Percentiles rank a stretch among this genome's conserved stretches.
phyloP scores from a whole-genome alignment of 1,140 invertebrate genomes.

The Cydia splendana region DNA sequence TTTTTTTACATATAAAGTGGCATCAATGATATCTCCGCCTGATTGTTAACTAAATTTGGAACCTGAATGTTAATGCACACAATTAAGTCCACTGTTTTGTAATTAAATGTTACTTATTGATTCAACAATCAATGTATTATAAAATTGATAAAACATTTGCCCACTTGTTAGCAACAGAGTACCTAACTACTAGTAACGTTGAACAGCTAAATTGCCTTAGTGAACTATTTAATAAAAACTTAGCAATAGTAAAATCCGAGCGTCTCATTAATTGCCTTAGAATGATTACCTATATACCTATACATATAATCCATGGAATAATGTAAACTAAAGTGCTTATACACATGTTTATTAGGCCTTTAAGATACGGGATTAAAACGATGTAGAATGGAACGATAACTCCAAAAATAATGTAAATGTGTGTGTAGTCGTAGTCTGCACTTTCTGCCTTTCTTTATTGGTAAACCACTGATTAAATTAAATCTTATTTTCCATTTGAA shows the following conservation, averaged over 20 bases:
- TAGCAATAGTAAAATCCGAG: background rate
- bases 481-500: background rate
- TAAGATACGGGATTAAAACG: background rate
- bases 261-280: no score
- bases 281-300: background rate
- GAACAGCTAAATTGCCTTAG: background rate
- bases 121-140: background rate
- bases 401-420: background rate
- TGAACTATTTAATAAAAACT: background rate
- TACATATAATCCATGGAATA: background rate
- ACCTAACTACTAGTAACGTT: background rate
- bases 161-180: background rate
- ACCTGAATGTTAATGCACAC: background rate
- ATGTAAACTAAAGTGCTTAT: background rate
- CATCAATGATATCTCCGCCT: conserved; percentile 20
- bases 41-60: conserved; percentile 4
- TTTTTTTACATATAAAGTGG: background rate
- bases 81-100: conserved; percentile 43
- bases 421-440: background rate
- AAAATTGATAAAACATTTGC: background rate
- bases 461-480: background rate
- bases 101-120: conserved; percentile 38
- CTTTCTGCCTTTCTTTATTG: background rate
- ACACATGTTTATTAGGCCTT: conserved; percentile 4
- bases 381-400: background rate